Evolutionary conservation across 2,797 vertebrate species (phyloP).

Genomic region (Crypturellus tataupa): DNA sequence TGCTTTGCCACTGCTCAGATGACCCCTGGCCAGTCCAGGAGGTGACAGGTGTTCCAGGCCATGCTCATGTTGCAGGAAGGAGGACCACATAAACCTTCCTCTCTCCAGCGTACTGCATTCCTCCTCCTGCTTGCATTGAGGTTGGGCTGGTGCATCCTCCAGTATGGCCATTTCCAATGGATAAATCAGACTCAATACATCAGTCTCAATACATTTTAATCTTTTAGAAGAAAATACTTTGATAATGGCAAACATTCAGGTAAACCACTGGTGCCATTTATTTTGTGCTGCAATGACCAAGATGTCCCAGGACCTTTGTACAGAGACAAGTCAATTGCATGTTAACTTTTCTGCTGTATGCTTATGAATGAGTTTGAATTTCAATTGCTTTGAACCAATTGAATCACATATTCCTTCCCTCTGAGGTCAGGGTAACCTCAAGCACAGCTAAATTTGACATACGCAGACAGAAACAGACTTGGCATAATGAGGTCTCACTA

Average conservation of each 20-base stretch:
- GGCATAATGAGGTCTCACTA: not conserved
- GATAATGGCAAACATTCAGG: not conserved
- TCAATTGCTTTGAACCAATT: not conserved
- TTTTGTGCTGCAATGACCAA: not conserved
- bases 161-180: accelerated
- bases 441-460: conserved; percentile 16
- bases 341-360: conserved; percentile 29
- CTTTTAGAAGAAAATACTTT: not conserved
- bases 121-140: not conserved
- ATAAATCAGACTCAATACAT: too few relatives aligned
- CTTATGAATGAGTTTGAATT: not conserved
- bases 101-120: too few relatives aligned
- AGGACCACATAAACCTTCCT: not conserved
- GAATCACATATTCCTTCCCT: not conserved
- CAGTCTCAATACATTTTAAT: accelerated
- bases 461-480: not conserved
- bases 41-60: not conserved
- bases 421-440: conserved; percentile 53
- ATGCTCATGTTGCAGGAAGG: not conserved
- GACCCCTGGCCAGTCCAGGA: not conserved
- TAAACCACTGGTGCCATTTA: not conserved
- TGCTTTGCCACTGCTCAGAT: not conserved
- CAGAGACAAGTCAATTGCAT: not conserved
- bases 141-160: not conserved
- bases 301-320: not conserved